Evolutionary conservation across 2,888 invertebrate genomes (phyloP).

Genomic region (Platypus cylindrus): DNA sequence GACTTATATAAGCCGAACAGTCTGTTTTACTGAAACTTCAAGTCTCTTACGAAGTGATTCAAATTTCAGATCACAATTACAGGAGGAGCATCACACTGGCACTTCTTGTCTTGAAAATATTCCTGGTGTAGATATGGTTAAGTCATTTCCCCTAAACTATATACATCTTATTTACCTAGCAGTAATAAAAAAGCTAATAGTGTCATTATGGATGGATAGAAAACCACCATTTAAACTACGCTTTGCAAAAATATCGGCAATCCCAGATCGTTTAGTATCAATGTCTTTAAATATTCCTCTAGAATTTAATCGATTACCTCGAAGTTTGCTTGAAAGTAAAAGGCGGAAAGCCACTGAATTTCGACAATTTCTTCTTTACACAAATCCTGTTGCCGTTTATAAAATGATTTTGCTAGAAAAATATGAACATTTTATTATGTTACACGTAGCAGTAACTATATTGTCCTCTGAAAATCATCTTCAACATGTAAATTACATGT

Average conservation of each 20-base stretch:
- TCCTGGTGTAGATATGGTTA: constrained; percentile 19
- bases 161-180: constrained; percentile 15
- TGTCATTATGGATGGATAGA: constrained; percentile 7
- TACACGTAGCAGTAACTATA: constrained; percentile 10
- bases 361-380: constrained; percentile 15
- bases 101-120: constrained; percentile 14
- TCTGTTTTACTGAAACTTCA: constrained; percentile 14
- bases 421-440: constrained; percentile 12
- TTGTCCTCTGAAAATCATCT: no score
- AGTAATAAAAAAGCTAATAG: constrained; percentile 12
- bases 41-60: constrained; percentile 9
- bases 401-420: constrained; percentile 4
- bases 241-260: constrained; percentile 3
- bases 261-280: background rate
- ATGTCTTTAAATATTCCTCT: constrained; percentile 1
- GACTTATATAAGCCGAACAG: constrained; percentile 5
- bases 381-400: constrained; percentile 13
- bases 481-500: no score
- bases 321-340: constrained; percentile 9
- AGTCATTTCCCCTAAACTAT: constrained; percentile 17
- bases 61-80: constrained; percentile 8
- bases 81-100: constrained; percentile 16
- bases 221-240: constrained; percentile 7
- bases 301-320: constrained; percentile 10
- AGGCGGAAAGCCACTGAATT: constrained; percentile 17